Evolutionary conservation across 2,797 vertebrate genomes (phyloP).

Genomic region (Notoglanidium macrostoma): DNA sequence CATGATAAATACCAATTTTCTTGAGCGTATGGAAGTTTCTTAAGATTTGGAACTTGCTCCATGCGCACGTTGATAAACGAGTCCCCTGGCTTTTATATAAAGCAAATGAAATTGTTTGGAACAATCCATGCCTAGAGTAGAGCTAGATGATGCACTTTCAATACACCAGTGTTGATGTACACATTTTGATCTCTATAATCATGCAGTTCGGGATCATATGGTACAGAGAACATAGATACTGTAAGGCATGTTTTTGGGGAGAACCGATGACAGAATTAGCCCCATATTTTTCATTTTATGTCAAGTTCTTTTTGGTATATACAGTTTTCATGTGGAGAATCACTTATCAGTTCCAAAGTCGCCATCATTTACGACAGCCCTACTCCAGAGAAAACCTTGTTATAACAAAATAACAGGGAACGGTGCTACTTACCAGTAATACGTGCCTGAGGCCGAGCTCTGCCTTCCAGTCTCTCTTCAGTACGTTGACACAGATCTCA

Average conservation of each 20-base stretch:
- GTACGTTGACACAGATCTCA: constrained; percentile 93
- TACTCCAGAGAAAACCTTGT: neutral
- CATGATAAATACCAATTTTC: neutral
- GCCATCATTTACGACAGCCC: neutral
- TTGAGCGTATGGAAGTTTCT: neutral
- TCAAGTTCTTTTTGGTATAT: no score
- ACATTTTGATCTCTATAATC: neutral
- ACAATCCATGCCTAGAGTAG: neutral
- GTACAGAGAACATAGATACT: neutral
- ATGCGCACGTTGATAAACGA: neutral
- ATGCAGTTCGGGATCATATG: neutral
- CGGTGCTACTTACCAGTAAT: constrained; percentile 78
- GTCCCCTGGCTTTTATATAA: neutral
- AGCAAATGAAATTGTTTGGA: neutral
- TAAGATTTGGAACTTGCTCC: neutral
- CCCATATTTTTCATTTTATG: neutral
- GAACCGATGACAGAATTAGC: neutral
- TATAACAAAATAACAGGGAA: neutral
- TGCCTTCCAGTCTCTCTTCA: constrained; percentile 92
- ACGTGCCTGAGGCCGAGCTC: constrained; percentile 90
- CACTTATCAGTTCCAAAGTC: neutral
- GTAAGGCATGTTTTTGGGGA: neutral
- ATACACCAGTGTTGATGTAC: neutral
- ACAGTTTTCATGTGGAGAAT: neutral
- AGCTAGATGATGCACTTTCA: neutral